Evolutionary conservation across 37 sponge, comb jelly and placozoan genomes (phyloP).

Genomic region (Halisarca cf. caerulea): DNA sequence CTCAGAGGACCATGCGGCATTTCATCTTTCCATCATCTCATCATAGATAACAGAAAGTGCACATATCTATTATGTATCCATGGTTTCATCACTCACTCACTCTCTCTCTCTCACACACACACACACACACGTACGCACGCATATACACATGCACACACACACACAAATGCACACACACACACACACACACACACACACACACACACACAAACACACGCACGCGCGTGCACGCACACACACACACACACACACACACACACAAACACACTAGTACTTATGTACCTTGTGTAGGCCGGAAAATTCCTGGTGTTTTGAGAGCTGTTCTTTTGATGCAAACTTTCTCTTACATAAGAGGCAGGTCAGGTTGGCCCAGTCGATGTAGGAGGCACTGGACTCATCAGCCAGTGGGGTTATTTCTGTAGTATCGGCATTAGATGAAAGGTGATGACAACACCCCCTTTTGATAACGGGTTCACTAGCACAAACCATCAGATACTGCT

Average conservation of each 20-base stretch:
- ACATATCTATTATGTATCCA: too few species aligned
- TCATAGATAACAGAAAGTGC: too few species aligned
- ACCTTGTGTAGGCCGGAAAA: conserved; percentile 95
- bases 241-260: conserved; percentile 14
- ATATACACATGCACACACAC: not conserved
- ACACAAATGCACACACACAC: not conserved
- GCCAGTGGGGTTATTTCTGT: too few species aligned
- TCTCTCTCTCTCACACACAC: too few species aligned
- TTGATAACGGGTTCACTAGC: too few species aligned
- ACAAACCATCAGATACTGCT: too few species aligned
- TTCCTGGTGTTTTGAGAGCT: conserved; percentile 87
- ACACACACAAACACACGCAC: not conserved
- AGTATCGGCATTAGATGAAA: too few species aligned
- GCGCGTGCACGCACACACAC: not conserved
- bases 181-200: conserved; percentile 9
- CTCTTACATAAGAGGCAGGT: conserved; percentile 97
- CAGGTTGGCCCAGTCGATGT: conserved; percentile 87
- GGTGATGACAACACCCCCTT: too few species aligned
- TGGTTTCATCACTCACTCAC: too few species aligned
- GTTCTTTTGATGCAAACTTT: conserved; percentile 81
- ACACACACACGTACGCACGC: too few species aligned
- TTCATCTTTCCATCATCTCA: too few species aligned
- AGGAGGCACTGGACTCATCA: conserved; percentile 60
- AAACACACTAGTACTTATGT: not conserved
- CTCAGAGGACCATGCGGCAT: too few species aligned